Evolutionary conservation across 2,888 invertebrate species (phyloP).

Genomic region (Heliconius cydno): DNA sequence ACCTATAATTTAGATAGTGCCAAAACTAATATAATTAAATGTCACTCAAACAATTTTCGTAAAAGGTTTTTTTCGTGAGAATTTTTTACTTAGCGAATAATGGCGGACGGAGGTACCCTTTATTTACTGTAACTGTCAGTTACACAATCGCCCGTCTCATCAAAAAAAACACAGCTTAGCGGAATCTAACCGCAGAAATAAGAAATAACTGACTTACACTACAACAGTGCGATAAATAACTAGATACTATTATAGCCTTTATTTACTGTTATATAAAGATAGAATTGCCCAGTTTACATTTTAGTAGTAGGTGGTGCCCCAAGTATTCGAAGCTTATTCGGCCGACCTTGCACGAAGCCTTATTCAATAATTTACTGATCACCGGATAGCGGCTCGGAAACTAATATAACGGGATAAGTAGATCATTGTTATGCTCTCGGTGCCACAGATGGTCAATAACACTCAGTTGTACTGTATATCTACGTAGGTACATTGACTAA

Average conservation of each 20-base stretch:
- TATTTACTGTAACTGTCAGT: slow-evolving; percentile 20
- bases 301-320: background rate
- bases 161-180: slow-evolving; percentile 39
- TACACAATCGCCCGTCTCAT: slow-evolving; percentile 22
- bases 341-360: slow-evolving; percentile 51
- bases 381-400: slow-evolving; percentile 67
- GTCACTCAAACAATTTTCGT: background rate
- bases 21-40: slow-evolving; percentile 8
- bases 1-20: background rate
- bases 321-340: slow-evolving; percentile 34
- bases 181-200: slow-evolving; percentile 42
- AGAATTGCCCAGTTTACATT: slow-evolving; percentile 19
- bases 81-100: slow-evolving; percentile 10
- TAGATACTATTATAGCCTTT: slow-evolving; percentile 27
- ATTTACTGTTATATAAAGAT: slow-evolving; percentile 15
- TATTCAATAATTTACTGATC: slow-evolving; percentile 73
- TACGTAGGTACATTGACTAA: background rate
- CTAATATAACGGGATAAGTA: slow-evolving; percentile 65
- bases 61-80: slow-evolving; percentile 8
- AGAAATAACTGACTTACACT: slow-evolving; percentile 34
- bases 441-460: slow-evolving; percentile 20
- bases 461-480: slow-evolving; percentile 3
- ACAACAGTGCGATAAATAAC: slow-evolving; percentile 32
- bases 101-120: background rate
- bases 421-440: slow-evolving; percentile 39